Evolutionary conservation across 2,113 vertebrate genomes (phyloP).

Genomic region (Serranochromis macrocephalus): DNA sequence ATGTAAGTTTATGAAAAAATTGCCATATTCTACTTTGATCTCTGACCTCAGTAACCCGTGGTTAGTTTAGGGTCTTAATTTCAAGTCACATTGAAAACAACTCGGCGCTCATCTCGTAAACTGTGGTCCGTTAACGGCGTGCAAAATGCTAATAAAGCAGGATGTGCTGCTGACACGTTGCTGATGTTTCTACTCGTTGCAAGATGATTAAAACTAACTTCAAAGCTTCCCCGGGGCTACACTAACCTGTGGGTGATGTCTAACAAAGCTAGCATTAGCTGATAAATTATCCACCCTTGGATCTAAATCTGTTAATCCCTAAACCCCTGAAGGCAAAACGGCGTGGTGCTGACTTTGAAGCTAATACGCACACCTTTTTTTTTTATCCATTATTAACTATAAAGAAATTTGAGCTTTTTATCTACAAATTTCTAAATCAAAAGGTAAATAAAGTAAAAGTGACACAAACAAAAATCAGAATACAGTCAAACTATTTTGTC

Average conservation of each 20-base stretch:
- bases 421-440: neutral
- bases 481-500: neutral
- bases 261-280: neutral
- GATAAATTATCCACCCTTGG: neutral
- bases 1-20: neutral
- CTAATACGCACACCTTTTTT: neutral
- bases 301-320: neutral
- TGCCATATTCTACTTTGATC: neutral
- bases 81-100: neutral
- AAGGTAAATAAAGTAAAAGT: neutral
- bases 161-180: neutral
- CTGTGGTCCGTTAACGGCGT: fast-evolving
- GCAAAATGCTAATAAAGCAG: neutral
- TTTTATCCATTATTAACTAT: neutral
- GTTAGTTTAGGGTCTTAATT: neutral
- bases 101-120: fast-evolving
- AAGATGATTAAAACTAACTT: fast-evolving
- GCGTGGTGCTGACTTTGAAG: neutral
- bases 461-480: neutral
- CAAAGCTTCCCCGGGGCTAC: neutral
- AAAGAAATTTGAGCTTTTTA: neutral
- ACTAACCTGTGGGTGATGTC: neutral
- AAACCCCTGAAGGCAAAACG: neutral
- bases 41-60: fast-evolving
- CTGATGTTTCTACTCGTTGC: neutral